phyloP scores from a whole-genome alignment of 1,140 invertebrate species.

The Megalopta genalis region DNA sequence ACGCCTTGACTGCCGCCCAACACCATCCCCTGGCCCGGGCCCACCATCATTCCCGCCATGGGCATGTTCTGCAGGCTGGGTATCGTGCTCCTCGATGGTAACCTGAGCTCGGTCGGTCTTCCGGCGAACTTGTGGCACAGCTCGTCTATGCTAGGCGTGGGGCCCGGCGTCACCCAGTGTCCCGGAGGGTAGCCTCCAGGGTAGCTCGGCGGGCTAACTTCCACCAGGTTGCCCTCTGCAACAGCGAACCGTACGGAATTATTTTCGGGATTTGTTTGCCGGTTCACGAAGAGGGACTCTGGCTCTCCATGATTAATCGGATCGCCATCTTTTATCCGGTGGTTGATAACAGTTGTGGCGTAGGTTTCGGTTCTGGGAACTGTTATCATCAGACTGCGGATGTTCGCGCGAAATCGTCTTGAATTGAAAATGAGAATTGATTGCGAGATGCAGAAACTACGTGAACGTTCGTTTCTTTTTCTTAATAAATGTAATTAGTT shows the following conservation, averaged over 20 bases:
- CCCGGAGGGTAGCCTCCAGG: conserved; percentile 73
- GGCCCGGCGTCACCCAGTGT: conserved; percentile 77
- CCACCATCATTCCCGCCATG: conserved; percentile 63
- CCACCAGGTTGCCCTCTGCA: conserved; percentile 74
- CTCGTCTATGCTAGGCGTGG: conserved; percentile 78
- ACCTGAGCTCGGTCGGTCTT: conserved; percentile 76
- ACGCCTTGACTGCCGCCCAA: conserved; percentile 65
- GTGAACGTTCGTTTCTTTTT: no score
- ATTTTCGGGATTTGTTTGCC: conserved; percentile 10
- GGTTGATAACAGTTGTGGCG: no score
- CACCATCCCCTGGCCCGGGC: conserved; percentile 65
- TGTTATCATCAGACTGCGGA: no score
- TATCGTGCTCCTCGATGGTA: conserved; percentile 77
- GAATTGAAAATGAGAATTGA: no score
- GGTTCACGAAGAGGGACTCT: conserved; percentile 32
- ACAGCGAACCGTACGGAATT: conserved; percentile 37
- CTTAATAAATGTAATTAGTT: no score
- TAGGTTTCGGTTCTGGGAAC: no score
- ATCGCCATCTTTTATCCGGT: no score
- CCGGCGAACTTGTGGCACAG: conserved; percentile 76
- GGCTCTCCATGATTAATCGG: no score
- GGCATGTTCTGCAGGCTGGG: conserved; percentile 78
- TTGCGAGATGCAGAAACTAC: no score
- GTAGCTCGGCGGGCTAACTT: conserved; percentile 78
- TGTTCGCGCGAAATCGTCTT: no score